Conservation (phyloP, 2,888 invertebrate genomes). For the Eustalomyia histrio region DNA sequence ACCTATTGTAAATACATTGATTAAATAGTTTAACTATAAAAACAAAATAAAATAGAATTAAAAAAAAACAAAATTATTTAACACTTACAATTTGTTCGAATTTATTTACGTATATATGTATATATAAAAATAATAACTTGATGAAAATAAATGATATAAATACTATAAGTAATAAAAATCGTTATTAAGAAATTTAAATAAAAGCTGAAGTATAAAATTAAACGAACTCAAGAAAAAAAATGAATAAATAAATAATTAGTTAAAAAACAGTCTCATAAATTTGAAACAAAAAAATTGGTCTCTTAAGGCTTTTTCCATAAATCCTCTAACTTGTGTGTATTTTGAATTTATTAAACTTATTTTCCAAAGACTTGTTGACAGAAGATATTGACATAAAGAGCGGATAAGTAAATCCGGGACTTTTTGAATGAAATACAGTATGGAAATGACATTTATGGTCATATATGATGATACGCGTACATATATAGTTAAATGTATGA, state of each 20-base stretch:
- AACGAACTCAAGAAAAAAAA: not conserved
- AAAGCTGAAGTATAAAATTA: not conserved
- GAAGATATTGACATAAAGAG: too few species aligned
- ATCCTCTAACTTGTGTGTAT: not conserved
- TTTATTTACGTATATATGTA: constrained; percentile 61
- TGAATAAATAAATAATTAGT: not conserved
- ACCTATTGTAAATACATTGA: constrained; percentile 42
- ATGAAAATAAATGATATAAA: constrained; percentile 8
- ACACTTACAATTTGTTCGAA: constrained; percentile 56
- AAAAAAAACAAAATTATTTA: constrained; percentile 38
- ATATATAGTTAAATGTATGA: too few species aligned
- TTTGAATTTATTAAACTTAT: too few species aligned
- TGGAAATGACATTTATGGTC: too few species aligned
- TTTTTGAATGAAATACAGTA: too few species aligned
- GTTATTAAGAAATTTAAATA: not conserved
- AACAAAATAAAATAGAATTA: constrained; percentile 4
- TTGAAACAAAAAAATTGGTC: not conserved
- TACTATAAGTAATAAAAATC: constrained; percentile 1
- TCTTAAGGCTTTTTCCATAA: not conserved
- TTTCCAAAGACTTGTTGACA: too few species aligned
- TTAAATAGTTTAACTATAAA: not conserved
- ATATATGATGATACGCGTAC: too few species aligned
- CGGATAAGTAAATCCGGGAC: too few species aligned
- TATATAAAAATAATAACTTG: constrained; percentile 9
- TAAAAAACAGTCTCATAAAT: not conserved